Percentiles rank a stretch among this genome's conserved stretches.
These are phyloP conservation scores for Brachionus rubens DNA, from an alignment of 1,140 invertebrate genomes.

Conservation along the genomic window DNA sequence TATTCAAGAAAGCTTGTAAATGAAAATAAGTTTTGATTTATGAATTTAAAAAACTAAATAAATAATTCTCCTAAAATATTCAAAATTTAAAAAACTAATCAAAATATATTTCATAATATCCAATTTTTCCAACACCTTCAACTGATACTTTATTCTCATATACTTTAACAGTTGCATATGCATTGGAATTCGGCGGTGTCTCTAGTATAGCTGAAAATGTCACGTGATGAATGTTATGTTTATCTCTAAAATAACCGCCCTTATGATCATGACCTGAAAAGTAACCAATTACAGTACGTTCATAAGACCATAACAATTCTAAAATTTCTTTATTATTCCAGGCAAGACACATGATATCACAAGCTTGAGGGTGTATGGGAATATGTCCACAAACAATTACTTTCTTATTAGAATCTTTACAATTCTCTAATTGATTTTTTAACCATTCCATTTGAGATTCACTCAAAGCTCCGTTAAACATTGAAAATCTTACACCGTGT, in stretches of 20 bases:
- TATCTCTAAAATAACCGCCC: slow-evolving; percentile 52
- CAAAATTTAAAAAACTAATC: no score
- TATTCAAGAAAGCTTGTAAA: no score
- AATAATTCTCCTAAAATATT: background rate
- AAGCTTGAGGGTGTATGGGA: slow-evolving; percentile 50
- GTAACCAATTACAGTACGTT: slow-evolving; percentile 52
- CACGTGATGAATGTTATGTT: slow-evolving; percentile 54
- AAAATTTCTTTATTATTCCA: slow-evolving; percentile 57
- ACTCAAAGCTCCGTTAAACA: slow-evolving; percentile 56
- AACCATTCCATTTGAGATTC: slow-evolving; percentile 56
- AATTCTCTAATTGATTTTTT: slow-evolving; percentile 50
- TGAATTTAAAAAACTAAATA: background rate
- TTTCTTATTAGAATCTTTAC: slow-evolving; percentile 49
- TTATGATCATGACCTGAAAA: slow-evolving; percentile 56
- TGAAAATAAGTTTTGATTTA: no score
- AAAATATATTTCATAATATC: slow-evolving; percentile 32
- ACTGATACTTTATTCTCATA: slow-evolving; percentile 50
- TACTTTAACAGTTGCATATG: slow-evolving; percentile 54
- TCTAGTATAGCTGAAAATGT: slow-evolving; percentile 54
- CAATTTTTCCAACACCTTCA: slow-evolving; percentile 32
- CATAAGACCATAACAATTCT: slow-evolving; percentile 50
- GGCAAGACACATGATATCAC: slow-evolving; percentile 49
- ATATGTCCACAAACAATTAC: slow-evolving; percentile 54
- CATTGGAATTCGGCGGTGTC: slow-evolving; percentile 50
- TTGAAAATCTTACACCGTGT: slow-evolving; percentile 52